Base-by-base conservation (phyloP, 2,888 invertebrate species). In the Heliconius aoede region DNA sequence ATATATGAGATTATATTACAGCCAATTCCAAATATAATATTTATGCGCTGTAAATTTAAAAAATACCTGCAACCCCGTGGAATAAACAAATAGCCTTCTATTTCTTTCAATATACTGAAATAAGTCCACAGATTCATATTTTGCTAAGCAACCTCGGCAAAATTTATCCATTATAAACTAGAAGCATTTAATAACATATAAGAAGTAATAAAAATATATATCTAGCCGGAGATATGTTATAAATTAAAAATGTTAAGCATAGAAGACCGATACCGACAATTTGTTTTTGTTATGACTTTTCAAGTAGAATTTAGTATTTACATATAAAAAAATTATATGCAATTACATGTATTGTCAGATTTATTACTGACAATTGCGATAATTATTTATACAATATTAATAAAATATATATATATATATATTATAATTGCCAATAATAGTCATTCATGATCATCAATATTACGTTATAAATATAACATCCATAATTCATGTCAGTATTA, bases 61-160 rank as follows among this genome's bases (percentile, higher is more conserved):
- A 24, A 40, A 72, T 78, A 94, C 95, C 89, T 94, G 92, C 80
- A 95, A 83, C 5, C 92, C 92, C 21, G 94, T 94, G 21, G 87
- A 89, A 79, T 93, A 93, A 2, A 92, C 86, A 83, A 93, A 93
- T 64, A 93, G 83, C 81, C 93, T 87, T 81, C 91, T 85, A 76
- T 90, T 90, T 82, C 88, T 92, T 81, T 94, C 92, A 40, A 89
- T 89, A 78, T 91, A 92, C 68, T 91, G 90, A 30, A 91, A 81
- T 24, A 95, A 83, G 18, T 91, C 90, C 30, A 84, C 81, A 1
- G 89, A 86, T 32, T 92, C 90, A 74, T 86, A 89, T 83, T 88
- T 87, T 61, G 88, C 82, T 65, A 95, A 86, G 83, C 95, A 95
- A 61, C 90, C 91, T 81, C 94, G 88, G 80, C 95, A 95, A 79